These are phyloP conservation scores for Euglossa dilemma DNA, from an alignment of 1,140 invertebrate species.

Conservation along the genomic window DNA sequence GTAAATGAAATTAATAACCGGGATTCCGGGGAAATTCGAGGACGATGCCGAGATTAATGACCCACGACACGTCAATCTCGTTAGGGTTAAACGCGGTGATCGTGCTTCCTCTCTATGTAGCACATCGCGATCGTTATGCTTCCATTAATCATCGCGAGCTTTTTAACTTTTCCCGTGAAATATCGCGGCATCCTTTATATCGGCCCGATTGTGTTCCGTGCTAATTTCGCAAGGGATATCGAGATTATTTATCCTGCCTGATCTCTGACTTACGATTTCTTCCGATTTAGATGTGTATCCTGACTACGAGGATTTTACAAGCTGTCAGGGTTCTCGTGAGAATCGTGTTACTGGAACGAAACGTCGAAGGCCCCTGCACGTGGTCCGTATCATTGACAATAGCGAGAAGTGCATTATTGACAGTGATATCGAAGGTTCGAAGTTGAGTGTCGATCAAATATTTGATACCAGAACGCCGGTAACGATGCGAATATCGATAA, in stretches of 20 bases:
- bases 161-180: not conserved
- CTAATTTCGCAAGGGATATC: not conserved
- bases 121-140: conserved; percentile 12
- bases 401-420: too few species aligned
- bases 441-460: too few species aligned
- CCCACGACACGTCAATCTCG: conserved; percentile 25
- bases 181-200: not conserved
- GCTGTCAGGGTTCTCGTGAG: too few species aligned
- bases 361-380: too few species aligned
- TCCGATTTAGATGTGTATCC: not conserved
- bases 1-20: conserved; percentile 33
- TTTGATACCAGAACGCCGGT: too few species aligned
- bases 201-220: not conserved
- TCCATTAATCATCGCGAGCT: conserved; percentile 21
- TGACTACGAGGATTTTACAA: too few species aligned
- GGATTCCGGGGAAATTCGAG: conserved; percentile 21
- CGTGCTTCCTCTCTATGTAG: not conserved
- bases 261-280: not conserved
- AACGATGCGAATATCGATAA: too few species aligned
- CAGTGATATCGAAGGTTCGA: too few species aligned
- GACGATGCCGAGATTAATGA: conserved; percentile 30
- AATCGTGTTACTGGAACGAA: too few species aligned
- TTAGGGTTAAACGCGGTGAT: conserved; percentile 12
- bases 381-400: too few species aligned
- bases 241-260: not conserved